Evolutionary conservation across 2,888 invertebrate species (phyloP), one percentile per base, ranked within the genome.

Genomic region (Dione juno): DNA sequence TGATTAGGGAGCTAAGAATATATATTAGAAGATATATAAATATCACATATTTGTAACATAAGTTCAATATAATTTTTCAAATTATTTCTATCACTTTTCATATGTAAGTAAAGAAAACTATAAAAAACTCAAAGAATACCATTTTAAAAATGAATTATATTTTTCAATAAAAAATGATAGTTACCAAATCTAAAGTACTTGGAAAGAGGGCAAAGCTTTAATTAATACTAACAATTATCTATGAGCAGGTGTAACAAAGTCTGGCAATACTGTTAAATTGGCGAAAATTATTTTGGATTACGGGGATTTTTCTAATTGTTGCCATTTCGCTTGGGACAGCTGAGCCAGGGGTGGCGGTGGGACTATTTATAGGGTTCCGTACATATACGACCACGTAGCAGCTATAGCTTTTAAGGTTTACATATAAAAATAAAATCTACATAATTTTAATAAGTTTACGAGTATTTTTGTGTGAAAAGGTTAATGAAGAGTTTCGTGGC

Each of bases 291-390:
- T 87, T 85, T 79, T 73, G 80, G 86, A 86, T 88, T 86, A 86
- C 79, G 76, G 77, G 80, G 84, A 84, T 87, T 90, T 90, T 90
- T 88, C 78, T 88, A 88, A 90, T 89, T 90, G 86, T 83, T 77
- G 66, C 67, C 67, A 66, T 72, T 71, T 64, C 61, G 41, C 41
- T 70, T 52, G 35, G 43, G 67, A 58, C 77, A 76, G 74, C 69
- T 75, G 75, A 52, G 74, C 8, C 66, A 65, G 41, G 16, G 16
- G 72, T 54, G n/a, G 11, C 3, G 19, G 52, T n/a, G 1, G n/a
- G 5, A 14, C 14, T 7, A 10, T 28, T 28, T n/a, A 14, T 0
- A 52, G 70, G 70, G 65, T 65, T 67, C 72, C 28, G 57, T 45
- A 59, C 66, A 50, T 9, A 50, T 1, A 19, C 0, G 19, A 0